Percentiles rank a stretch among this genome's conserved stretches.
These are phyloP conservation scores for Luidia sarsii DNA, from an alignment of 53 echinoderm and acorn worm genomes.

Conservation along the genomic window DNA sequence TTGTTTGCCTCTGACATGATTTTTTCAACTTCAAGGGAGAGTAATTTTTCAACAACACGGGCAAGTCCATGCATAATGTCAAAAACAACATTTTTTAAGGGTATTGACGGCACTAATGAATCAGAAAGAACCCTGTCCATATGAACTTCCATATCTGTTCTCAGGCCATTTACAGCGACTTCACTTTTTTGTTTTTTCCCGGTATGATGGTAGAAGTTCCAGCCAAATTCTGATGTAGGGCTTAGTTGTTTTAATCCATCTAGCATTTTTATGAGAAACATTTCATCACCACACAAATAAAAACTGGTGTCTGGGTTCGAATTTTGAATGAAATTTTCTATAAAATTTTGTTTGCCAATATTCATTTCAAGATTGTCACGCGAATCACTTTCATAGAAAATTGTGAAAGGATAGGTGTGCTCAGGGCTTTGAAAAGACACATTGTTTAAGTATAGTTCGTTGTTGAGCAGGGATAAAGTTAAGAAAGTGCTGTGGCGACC, in stretches of 20 bases:
- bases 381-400: no score
- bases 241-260: constrained; percentile 63
- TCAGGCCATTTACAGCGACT: constrained; percentile 20
- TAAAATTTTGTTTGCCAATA: constrained; percentile 31
- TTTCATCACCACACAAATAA: constrained; percentile 69
- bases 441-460: constrained; percentile 35
- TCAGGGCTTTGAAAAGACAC: constrained; percentile 63
- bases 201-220: constrained; percentile 69
- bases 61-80: constrained; percentile 63
- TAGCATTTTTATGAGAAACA: constrained; percentile 67
- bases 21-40: constrained; percentile 60
- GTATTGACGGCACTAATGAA: constrained; percentile 59
- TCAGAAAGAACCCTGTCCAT: constrained; percentile 51
- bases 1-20: no score
- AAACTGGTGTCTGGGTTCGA: no score
- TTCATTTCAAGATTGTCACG: constrained; percentile 72
- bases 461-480: constrained; percentile 44
- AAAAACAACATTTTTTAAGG: constrained; percentile 46
- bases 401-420: constrained; percentile 62
- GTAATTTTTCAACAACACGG: constrained; percentile 61
- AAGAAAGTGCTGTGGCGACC: constrained; percentile 60
- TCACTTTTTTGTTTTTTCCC: constrained; percentile 43
- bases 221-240: constrained; percentile 56
- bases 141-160: constrained; percentile 44
- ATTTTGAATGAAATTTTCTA: constrained; percentile 1